phyloP scores from a whole-genome alignment of 2,113 vertebrate genomes.

The Dasyornis broadbenti region DNA sequence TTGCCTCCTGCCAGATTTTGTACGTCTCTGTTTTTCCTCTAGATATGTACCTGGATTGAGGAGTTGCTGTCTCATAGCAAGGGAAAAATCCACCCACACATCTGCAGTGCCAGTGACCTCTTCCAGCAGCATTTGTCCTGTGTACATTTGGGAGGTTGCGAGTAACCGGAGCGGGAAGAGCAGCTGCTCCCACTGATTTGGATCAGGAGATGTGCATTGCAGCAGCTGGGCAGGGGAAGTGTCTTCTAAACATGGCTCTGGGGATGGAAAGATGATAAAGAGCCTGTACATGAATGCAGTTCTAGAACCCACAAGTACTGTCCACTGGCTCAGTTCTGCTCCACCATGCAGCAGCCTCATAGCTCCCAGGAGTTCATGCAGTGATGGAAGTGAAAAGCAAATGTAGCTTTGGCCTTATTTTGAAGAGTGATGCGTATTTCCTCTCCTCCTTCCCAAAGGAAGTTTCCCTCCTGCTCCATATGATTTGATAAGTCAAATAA shows the following conservation, averaged over 20 bases:
- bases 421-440: not conserved
- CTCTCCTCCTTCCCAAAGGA: not conserved
- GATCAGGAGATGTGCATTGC: accelerated
- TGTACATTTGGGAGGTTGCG: not conserved
- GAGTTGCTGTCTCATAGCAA: not conserved
- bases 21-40: not conserved
- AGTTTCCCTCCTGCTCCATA: not conserved
- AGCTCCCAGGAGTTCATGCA: not conserved
- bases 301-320: not conserved
- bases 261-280: not conserved
- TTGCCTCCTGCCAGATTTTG: not conserved
- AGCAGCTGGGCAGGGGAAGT: not conserved
- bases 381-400: not conserved
- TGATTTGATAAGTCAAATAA: not conserved
- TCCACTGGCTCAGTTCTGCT: not conserved
- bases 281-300: too few species aligned
- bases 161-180: not conserved
- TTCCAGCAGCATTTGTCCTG: not conserved
- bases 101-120: not conserved
- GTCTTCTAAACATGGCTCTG: not conserved
- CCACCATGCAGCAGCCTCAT: not conserved
- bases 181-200: not conserved
- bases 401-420: not conserved
- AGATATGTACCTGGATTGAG: not conserved
- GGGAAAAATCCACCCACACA: not conserved